Evolutionary conservation across 1,140 invertebrate genomes (phyloP), one percentile per base, ranked within the genome.

Genomic region (Drosophila ironensis): DNA sequence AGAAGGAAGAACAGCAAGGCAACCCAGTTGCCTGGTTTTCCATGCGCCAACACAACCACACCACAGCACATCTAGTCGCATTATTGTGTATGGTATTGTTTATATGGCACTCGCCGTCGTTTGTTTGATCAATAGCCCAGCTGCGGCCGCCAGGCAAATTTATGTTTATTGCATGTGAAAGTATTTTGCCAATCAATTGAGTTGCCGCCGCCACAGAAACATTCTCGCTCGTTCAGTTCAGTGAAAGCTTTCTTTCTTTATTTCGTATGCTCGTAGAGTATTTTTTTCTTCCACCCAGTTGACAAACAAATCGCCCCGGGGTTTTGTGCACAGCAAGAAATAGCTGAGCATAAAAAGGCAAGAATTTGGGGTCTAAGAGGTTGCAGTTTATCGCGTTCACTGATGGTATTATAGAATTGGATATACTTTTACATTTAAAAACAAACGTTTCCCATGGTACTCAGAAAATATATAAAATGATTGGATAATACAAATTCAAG

Each of bases 191-290:
- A 70, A 69, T 70, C 67, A 70, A 70, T 72, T 71, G 67, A 50
- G 37, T 63, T 63, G 44, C 56, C 57, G 59, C 47, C 19, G 52
- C 27, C 42, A 37, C 47, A 78, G 78, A 74, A 84, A 70, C 41
- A 73, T 84, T 82, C 78, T 82, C 69, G 59, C n/a, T n/a, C n/a
- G n/a, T n/a, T n/a, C n/a, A n/a, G n/a, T 14, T 41, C 35, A 84
- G 78, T 78, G 78, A 82, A 82, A 82, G 78, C 73, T 68, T 38
- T n/a, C n/a, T n/a, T n/a, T n/a, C n/a, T n/a, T n/a, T n/a, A n/a
- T n/a, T n/a, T n/a, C n/a, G n/a, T n/a, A n/a, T n/a, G n/a, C n/a
- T n/a, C n/a, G n/a, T n/a, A n/a, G n/a, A n/a, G n/a, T n/a, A n/a
- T n/a, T n/a, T n/a, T n/a, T n/a, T n/a, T n/a, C n/a, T n/a, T 53